Evolutionary conservation across 2,888 invertebrate species (phyloP), one percentile per base, ranked within the genome.

Genomic region (Eutolmus rufibarbis): DNA sequence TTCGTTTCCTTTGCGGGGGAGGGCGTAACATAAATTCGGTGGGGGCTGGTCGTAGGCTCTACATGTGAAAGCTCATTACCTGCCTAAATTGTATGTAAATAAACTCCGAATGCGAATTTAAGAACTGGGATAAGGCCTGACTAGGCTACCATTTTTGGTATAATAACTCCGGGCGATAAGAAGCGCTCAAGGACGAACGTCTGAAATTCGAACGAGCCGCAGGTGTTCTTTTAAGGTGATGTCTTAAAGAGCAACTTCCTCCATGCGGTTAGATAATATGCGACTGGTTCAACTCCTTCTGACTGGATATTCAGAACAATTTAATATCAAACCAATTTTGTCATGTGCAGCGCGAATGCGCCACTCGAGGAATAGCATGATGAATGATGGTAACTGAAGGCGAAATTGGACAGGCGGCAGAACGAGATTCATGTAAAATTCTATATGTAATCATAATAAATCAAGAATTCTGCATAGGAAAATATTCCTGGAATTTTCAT

Each of bases 11-110:
- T 84, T 31, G 37, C 84, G 34, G 84, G 74, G 37, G n/a, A n/a
- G 37, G 31, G 43, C 23, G 31, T 40, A 74, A 57, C 40, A 84
- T 84, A 74, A 66, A 84, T 66, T 84, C n/a, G 66, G 66, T 51
- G 34, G 84, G 74, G 57, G 84, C 40, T 84, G 84, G 84, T 84
- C 37, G 57, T 84, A 66, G 19, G 51, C 23, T 66, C 31, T 84
- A 66, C 84, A 84, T 84, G 84, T 66, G 84, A 84, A 74, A 84
- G 74, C 84, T 84, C 74, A 84, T 84, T 84, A 84, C 84, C 66
- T 84, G 82, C 84, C 84, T 84, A 84, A 84, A 84, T 84, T 84
- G 84, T 84, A 84, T 84, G 84, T 84, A 84, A 84, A 84, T 84
- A 84, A 84, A 66, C 40, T 74, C 66, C 37, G 74, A 74, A 84